Evolutionary conservation across 2,113 vertebrate species (phyloP).

Genomic region (Elaphurus davidianus): DNA sequence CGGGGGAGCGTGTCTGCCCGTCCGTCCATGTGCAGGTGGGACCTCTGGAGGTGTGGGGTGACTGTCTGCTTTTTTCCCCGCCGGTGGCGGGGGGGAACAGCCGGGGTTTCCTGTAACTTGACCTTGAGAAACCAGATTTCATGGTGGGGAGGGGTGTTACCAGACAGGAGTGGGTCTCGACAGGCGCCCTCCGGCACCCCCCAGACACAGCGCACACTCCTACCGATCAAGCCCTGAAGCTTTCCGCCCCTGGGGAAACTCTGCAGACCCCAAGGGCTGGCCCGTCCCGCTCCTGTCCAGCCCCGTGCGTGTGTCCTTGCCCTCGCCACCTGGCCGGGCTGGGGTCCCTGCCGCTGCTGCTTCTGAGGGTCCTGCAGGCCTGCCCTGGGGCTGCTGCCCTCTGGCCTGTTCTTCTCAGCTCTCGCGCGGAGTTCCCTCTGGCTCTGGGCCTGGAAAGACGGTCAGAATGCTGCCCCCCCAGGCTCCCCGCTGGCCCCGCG

Average conservation of each 20-base stretch:
- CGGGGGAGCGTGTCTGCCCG: fast-evolving
- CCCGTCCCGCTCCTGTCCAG: too few species aligned
- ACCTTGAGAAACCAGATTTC: background rate
- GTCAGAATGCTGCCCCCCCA: background rate
- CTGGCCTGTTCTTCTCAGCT: background rate
- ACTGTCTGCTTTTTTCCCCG: fast-evolving
- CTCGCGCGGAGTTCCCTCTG: background rate
- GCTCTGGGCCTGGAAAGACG: background rate
- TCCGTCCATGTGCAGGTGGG: too few species aligned
- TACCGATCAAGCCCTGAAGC: background rate
- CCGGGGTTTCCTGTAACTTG: background rate
- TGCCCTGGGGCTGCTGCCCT: background rate
- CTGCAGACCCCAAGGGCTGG: background rate
- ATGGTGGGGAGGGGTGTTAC: background rate
- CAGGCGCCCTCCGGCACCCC: background rate
- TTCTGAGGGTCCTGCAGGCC: background rate
- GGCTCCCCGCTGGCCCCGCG: background rate
- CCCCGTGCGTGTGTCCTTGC: fast-evolving
- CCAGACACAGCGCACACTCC: background rate
- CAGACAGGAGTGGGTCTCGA: background rate
- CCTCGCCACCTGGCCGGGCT: background rate
- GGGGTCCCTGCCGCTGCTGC: fast-evolving
- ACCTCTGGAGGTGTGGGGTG: background rate
- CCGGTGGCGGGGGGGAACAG: background rate
- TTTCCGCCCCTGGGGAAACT: background rate